Conservation (phyloP, 30 jellyfish, hydroid and myxozoan species). For the Hydra vulgaris region DNA sequence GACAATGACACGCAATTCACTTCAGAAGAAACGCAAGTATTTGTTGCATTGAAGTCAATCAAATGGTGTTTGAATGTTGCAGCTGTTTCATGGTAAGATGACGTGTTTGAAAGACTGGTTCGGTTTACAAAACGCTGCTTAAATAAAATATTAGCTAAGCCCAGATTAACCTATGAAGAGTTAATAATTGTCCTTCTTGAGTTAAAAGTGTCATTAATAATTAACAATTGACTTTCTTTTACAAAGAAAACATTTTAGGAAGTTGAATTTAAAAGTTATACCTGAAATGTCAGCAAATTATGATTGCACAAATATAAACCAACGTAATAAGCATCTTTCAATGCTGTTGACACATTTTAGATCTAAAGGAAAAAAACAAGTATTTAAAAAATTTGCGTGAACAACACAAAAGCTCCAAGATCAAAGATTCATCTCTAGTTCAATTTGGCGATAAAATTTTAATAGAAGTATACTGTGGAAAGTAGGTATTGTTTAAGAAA, state of each 20-base stretch:
- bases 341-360: neutral
- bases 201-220: neutral
- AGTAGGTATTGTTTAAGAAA: neutral
- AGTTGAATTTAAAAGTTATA: neutral
- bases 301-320: neutral
- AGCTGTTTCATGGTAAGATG: slow-evolving; percentile 38
- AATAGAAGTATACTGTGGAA: neutral
- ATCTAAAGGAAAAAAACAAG: neutral
- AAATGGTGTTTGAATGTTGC: slow-evolving; percentile 16
- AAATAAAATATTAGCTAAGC: neutral
- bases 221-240: slow-evolving; percentile 1
- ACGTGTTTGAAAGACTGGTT: slow-evolving; percentile 5
- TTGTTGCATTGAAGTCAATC: neutral
- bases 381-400: neutral
- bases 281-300: neutral
- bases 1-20: slow-evolving; percentile 3
- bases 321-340: neutral
- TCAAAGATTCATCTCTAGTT: neutral
- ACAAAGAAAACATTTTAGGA: neutral
- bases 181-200: neutral
- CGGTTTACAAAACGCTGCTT: slow-evolving; percentile 18
- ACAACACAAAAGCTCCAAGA: neutral
- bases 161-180: neutral
- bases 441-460: neutral
- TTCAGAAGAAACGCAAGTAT: slow-evolving; percentile 2